phyloP scores from a whole-genome alignment of 1,140 invertebrate genomes.

The Drosophila sproati region DNA sequence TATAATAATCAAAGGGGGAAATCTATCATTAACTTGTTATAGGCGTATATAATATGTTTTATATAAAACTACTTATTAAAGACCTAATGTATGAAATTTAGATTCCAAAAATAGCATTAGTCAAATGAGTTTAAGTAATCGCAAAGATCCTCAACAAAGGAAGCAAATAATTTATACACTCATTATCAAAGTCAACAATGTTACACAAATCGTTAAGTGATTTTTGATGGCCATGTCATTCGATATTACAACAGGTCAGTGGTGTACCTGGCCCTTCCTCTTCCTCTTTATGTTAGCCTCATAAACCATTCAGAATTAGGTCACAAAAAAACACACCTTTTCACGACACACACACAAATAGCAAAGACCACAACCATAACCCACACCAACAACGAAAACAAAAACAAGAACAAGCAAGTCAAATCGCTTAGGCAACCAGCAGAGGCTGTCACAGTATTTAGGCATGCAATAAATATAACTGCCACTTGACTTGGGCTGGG shows the following conservation, averaged over 20 bases:
- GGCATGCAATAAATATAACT: slow-evolving; percentile 45
- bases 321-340: slow-evolving; percentile 23
- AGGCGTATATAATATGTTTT: background rate
- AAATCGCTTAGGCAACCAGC: background rate
- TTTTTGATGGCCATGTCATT: slow-evolving; percentile 36
- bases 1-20: background rate
- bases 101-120: too few species aligned
- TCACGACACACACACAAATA: background rate
- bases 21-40: slow-evolving; percentile 1
- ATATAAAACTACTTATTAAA: too few species aligned
- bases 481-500: slow-evolving; percentile 46
- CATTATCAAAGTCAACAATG: background rate
- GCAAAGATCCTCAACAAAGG: too few species aligned
- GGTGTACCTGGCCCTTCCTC: slow-evolving; percentile 47
- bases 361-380: background rate
- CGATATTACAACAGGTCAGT: slow-evolving; percentile 66
- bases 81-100: too few species aligned
- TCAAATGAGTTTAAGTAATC: too few species aligned
- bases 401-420: background rate
- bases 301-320: slow-evolving; percentile 31
- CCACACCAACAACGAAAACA: background rate
- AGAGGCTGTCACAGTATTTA: slow-evolving; percentile 26
- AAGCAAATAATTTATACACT: background rate
- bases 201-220: slow-evolving; percentile 37
- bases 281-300: slow-evolving; percentile 8